phyloP scores from a whole-genome alignment of 2,888 invertebrate genomes.

The Luperina testacea region DNA sequence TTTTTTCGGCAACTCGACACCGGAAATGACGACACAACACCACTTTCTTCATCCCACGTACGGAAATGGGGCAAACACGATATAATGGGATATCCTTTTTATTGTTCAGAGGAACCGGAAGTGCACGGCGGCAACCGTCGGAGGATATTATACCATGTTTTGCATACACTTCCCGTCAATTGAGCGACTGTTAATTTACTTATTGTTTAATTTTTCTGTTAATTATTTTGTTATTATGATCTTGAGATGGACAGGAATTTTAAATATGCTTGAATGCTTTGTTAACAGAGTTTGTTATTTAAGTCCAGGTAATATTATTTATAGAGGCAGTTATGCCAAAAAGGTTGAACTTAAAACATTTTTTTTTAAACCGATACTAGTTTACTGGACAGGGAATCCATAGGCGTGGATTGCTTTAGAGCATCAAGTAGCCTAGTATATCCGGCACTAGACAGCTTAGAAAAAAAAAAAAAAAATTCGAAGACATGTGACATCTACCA shows the following conservation, averaged over 20 bases:
- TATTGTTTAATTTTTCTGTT: conserved; percentile 30
- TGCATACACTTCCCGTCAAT: conserved; percentile 64
- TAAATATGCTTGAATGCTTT: neutral
- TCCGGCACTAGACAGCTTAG: too few relatives aligned
- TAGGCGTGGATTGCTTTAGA: too few relatives aligned
- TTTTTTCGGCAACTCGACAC: conserved; percentile 10
- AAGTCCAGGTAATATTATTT: neutral
- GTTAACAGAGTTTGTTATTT: neutral
- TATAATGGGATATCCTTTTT: conserved; percentile 64
- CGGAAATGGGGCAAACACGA: conserved; percentile 60
- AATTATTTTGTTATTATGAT: conserved; percentile 28
- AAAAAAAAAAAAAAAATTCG: too few relatives aligned
- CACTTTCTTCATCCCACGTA: conserved; percentile 59
- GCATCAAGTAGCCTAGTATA: too few relatives aligned
- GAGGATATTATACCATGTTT: conserved; percentile 60
- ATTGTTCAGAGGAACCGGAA: conserved; percentile 60
- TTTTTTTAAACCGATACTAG: too few relatives aligned
- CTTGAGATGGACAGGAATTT: conserved; percentile 23
- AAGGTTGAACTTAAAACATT: too few relatives aligned
- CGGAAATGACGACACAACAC: conserved; percentile 33
- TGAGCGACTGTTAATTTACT: conserved; percentile 42
- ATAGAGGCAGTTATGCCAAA: too few relatives aligned
- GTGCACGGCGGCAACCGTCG: conserved; percentile 41
- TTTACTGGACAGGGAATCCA: too few relatives aligned
- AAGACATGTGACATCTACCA: too few relatives aligned